phyloP scores from a whole-genome alignment of 2,113 vertebrate species.

The Phylloscopus trochilus region DNA sequence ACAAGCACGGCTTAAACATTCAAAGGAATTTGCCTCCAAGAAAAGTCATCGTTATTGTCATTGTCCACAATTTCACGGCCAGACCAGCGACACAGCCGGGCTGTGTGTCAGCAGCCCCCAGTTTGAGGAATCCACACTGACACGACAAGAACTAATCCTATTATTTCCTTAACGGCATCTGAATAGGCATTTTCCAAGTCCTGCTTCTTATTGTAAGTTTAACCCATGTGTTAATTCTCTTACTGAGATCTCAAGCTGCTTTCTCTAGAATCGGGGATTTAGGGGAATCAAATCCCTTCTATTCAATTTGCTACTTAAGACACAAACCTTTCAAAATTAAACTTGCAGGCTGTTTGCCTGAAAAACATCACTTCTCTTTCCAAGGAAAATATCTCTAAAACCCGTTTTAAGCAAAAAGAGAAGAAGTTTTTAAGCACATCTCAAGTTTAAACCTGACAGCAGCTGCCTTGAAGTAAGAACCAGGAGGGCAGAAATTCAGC shows the following conservation, averaged over 20 bases:
- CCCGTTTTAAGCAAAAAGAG: background rate
- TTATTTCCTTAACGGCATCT: constrained; percentile 48
- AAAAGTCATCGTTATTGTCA: background rate
- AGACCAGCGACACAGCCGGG: background rate
- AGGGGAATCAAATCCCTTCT: constrained; percentile 38
- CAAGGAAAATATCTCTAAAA: background rate
- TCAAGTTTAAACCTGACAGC: background rate
- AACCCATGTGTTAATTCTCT: constrained; percentile 64
- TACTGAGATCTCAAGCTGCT: constrained; percentile 60
- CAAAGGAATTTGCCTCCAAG: background rate
- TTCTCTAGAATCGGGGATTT: constrained; percentile 40
- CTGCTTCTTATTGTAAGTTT: constrained; percentile 43
- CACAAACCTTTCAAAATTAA: constrained; percentile 46
- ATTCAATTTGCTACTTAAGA: constrained; percentile 26
- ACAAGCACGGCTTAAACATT: background rate
- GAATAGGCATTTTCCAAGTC: constrained; percentile 49
- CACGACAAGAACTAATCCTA: constrained; percentile 62
- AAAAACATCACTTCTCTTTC: background rate
- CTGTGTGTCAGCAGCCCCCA: background rate
- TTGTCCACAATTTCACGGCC: constrained; percentile 25
- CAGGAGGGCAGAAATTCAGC: background rate
- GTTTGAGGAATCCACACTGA: constrained; percentile 4
- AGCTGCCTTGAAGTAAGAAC: background rate
- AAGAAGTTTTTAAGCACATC: background rate
- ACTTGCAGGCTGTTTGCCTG: background rate